Base-by-base conservation (phyloP, 2,888 invertebrate genomes). In the Actias luna region DNA sequence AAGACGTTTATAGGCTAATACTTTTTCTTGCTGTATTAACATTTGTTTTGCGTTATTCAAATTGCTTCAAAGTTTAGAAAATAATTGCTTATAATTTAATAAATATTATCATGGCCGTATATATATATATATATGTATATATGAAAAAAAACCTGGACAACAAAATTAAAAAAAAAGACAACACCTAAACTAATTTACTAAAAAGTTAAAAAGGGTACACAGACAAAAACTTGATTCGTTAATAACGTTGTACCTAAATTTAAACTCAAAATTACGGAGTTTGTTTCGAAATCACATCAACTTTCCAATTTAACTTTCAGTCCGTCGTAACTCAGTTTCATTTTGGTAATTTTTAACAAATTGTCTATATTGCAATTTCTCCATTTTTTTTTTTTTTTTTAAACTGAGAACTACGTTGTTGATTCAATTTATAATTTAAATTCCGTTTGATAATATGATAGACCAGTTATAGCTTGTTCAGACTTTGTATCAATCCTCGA, bases 301-400 rank as follows among this genome's bases (percentile, higher is more conserved):
- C 60, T 63, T 66, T 69, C 67, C 73, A 77, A 77, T 76, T 73
- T 74, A 78, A 77, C 78, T 78, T 77, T 76, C 64, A 63, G 60
- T 59, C 22, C 36, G 60, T 31, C 50, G 66, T 67, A 61, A 69
- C 66, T 67, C 63, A 58, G 60, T 73, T 71, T 71, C 62, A 69
- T 69, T 70, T 64, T 66, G 64, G 67, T 65, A 72, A 71, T 75
- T 67, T 68, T 61, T 64, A 65, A 65, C 59, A 64, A 74, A 73
- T 69, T 71, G 66, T 52, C 29, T 52, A 64, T 65, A 59, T 58
- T 22, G 16, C 18, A 42, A 57, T 18, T 4, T 52, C 18, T 22
- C 12, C 33, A 35, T 57, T 58, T 42, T 35, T 58, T 64, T 25
- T 59, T 55, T 52, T 1, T 18, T 25, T 5, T 18, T n/a, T n/a